Conservation (phyloP, 1,140 invertebrate species). For the Steinernema khuongi region DNA sequence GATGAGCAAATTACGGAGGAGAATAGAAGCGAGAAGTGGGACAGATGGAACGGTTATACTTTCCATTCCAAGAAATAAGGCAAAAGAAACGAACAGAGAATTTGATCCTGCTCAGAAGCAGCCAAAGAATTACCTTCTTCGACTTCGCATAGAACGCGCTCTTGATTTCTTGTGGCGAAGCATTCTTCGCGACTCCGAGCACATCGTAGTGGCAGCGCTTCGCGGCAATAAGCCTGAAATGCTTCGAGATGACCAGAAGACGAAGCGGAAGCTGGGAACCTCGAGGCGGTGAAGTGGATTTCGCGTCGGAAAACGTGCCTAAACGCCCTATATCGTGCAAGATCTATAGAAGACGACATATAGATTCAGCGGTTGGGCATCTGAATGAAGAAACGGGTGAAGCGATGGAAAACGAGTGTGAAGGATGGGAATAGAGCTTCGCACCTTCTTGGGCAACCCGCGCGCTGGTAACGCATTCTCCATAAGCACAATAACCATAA, state of each 20-base stretch:
- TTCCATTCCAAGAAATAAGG: too few species aligned
- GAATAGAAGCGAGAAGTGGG: too few species aligned
- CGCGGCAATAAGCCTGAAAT: background rate
- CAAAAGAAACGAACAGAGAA: too few species aligned
- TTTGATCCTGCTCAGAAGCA: too few species aligned
- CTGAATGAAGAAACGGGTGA: background rate
- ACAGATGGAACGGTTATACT: too few species aligned
- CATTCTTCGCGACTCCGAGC: background rate
- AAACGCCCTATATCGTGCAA: background rate
- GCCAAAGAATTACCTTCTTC: constrained; percentile 1
- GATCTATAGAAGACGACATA: background rate
- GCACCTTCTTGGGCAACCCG: too few species aligned
- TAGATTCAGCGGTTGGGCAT: background rate
- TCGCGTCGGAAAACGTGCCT: background rate
- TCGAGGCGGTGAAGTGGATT: constrained; percentile 1
- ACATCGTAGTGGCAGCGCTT: constrained; percentile 21
- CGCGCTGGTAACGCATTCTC: too few species aligned
- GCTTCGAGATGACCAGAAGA: background rate
- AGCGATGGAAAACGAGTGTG: background rate
- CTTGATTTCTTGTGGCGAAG: constrained; percentile 12
- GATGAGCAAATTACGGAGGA: too few species aligned
- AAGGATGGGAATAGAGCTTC: background rate
- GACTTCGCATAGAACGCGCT: constrained; percentile 24
- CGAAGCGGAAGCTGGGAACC: background rate
- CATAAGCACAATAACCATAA: too few species aligned